Percentiles rank a stretch among this genome's conserved stretches.
Evolutionary conservation across 2,113 vertebrate genomes (phyloP).

Genomic region (Mirza zaza): DNA sequence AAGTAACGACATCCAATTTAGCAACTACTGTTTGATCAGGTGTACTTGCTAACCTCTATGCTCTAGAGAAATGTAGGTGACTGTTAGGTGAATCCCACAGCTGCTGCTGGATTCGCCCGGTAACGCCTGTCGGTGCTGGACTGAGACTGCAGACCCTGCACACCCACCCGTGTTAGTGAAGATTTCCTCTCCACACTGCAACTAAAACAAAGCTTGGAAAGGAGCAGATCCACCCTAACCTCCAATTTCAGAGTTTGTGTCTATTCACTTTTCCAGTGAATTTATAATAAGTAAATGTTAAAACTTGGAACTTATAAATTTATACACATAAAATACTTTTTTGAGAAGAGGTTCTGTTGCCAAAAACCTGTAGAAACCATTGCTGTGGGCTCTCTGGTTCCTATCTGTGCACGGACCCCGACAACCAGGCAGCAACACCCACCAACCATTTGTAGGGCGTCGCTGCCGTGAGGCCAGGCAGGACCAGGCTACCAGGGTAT

Average conservation of each 20-base stretch:
- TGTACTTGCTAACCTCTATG: background rate
- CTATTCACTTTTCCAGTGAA: background rate
- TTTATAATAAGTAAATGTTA: background rate
- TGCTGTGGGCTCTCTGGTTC: background rate
- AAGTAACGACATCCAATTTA: background rate
- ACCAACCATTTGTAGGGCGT: accelerated
- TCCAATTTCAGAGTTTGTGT: background rate
- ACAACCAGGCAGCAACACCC: background rate
- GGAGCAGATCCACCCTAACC: background rate
- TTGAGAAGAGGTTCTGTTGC: background rate
- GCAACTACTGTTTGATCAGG: background rate
- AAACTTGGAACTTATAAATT: background rate
- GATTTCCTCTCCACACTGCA: background rate
- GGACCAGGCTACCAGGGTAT: background rate
- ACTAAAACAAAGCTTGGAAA: background rate
- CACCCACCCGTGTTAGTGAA: background rate
- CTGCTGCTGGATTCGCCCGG: background rate
- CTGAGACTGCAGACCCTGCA: background rate
- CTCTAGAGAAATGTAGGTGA: background rate
- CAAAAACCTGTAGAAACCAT: background rate
- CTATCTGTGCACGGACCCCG: no score
- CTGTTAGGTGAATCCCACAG: background rate
- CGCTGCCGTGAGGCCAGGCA: background rate
- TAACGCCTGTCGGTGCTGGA: background rate
- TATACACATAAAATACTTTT: background rate